Evolutionary conservation across 2,797 vertebrate species (phyloP), one percentile per base, ranked within the genome.

Genomic region (Luscinia luscinia): DNA sequence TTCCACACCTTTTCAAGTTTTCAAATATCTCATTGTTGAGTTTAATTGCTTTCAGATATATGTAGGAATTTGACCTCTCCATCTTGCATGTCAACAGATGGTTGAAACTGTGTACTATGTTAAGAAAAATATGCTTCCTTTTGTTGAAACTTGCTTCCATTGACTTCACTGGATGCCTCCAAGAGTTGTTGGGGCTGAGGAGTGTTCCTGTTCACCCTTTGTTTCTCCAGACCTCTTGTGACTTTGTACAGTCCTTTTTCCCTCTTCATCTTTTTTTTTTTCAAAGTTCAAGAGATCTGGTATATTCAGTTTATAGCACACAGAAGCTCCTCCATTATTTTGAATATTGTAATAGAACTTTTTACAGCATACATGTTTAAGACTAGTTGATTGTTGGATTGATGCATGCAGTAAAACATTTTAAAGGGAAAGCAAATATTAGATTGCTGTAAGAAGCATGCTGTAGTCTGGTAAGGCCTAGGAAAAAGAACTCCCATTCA

Each of bases 401-500:
- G 62, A 24, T 73, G 52, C 13, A 24, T 69, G 32, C 36, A 70
- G 17, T 38, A 55, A 90, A 74, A 62, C 13, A 51, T 80, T 85
- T 77, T 79, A 82, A 90, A 91, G 41, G 12, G 43, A 79, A 92
- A 80, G 20, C 10, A 87, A 84, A 57, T 38, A 63, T 18, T 83
- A 54, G 16, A 26, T 64, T 83, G 66, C 40, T 52, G 13, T 52
- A 75, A 78, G 73, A 84, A 72, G 32, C 15, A 9, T 67, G 51
- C 41, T 55, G 43, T 72, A 78, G 51, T 73, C 40, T 93, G 76
- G 48, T 43, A 55, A 85, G 48, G 43, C 84, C 82, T 95, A 83
- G 54, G 68, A 93, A 70, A 64, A 89, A 81, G 75, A 93, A 80
- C 87, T 95, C 92, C 87, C 77, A 82, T 94, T 96, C 73, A 45